Percentiles rank a stretch among this genome's conserved stretches.
Conservation (phyloP, 2,888 invertebrate species). For the Yponomeuta cagnagella region DNA sequence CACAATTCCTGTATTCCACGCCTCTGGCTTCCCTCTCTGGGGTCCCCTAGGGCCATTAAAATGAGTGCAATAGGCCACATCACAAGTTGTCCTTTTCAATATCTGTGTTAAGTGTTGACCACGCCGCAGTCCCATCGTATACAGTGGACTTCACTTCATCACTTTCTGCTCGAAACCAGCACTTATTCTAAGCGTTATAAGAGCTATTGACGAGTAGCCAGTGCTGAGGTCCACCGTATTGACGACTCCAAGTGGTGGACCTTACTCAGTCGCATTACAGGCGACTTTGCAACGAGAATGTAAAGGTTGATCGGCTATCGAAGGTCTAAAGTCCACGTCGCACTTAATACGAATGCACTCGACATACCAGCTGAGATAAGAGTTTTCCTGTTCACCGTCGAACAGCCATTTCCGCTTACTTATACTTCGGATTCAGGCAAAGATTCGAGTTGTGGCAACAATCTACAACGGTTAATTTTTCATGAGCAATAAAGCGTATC, state of each 20-base stretch:
- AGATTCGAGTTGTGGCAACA: no score
- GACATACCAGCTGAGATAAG: conserved; percentile 51
- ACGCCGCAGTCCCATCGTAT: not conserved
- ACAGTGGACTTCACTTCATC: not conserved
- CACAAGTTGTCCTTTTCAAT: not conserved
- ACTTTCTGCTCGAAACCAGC: not conserved
- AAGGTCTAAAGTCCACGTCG: conserved; percentile 19
- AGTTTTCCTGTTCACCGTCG: conserved; percentile 47
- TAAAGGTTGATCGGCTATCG: no score
- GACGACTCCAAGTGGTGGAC: no score
- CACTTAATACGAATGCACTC: conserved; percentile 36
- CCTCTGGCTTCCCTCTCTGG: no score
- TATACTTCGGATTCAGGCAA: no score
- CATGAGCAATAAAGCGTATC: no score
- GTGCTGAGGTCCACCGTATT: no score
- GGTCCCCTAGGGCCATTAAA: not conserved
- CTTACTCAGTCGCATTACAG: no score
- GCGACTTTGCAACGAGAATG: no score
- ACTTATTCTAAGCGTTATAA: not conserved
- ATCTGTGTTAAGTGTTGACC: conserved; percentile 1
- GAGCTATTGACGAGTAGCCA: no score
- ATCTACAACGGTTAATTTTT: no score
- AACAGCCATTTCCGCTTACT: conserved; percentile 51
- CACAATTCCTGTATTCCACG: no score
- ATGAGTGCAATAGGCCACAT: conserved; percentile 2